Conservation (phyloP, 64 coral and sea anemone genomes). For the Montipora sp. region DNA sequence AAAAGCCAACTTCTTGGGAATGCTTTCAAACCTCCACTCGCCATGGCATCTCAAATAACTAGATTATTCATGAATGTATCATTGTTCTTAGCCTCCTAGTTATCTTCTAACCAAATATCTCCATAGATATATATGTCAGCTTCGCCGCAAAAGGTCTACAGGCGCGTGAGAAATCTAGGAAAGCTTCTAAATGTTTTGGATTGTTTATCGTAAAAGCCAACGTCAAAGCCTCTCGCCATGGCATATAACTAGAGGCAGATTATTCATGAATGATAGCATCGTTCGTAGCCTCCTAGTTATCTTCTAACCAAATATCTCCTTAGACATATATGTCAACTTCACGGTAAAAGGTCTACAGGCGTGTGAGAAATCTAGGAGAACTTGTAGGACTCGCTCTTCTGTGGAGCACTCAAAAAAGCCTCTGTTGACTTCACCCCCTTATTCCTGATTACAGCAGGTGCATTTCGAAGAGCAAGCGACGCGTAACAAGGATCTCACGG, state of each 20-base stretch:
- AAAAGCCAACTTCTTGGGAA: neutral
- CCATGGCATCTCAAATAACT: neutral
- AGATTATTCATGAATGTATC: neutral
- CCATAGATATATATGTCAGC: no score
- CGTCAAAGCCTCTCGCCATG: neutral
- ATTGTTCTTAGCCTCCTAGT: neutral
- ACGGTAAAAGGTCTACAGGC: no score
- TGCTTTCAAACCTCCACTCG: neutral
- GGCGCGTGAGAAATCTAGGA: neutral
- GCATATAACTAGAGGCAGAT: neutral
- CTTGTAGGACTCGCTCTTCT: neutral
- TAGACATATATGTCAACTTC: no score
- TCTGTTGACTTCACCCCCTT: neutral
- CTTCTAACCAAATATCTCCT: neutral
- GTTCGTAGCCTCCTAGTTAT: neutral
- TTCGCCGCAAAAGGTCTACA: no score
- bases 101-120: neutral
- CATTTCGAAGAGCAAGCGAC: constrained; percentile 28
- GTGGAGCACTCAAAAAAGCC: neutral
- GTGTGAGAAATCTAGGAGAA: neutral
- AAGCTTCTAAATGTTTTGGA: neutral
- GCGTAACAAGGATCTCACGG: constrained; percentile 40
- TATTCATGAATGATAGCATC: neutral
- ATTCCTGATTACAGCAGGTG: constrained; percentile 13
- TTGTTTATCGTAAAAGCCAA: neutral